These are phyloP conservation scores for Trialeurodes vaporariorum DNA, from an alignment of 1,140 invertebrate genomes.

Conservation along the genomic window DNA sequence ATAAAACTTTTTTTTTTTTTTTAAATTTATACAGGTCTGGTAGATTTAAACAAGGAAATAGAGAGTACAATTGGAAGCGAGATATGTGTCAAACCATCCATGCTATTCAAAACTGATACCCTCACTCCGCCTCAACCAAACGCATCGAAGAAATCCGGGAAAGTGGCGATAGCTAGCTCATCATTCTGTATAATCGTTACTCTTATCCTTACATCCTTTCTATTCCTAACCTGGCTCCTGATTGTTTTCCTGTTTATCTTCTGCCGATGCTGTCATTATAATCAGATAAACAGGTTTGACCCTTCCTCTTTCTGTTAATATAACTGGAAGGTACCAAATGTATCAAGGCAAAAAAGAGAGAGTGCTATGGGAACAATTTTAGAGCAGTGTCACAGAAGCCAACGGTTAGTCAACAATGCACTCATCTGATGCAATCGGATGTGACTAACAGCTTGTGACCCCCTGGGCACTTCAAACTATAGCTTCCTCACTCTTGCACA, in stretches of 20 bases:
- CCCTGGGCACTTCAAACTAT: too few relatives aligned
- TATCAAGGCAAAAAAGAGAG: too few relatives aligned
- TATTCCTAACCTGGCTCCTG: background rate
- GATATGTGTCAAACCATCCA: background rate
- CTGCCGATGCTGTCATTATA: background rate
- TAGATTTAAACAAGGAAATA: background rate
- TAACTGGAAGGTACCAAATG: too few relatives aligned
- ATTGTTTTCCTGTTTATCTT: background rate
- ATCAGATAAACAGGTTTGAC: background rate
- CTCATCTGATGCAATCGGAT: too few relatives aligned
- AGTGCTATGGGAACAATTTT: too few relatives aligned
- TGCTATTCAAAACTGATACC: background rate
- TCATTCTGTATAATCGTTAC: background rate
- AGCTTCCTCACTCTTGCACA: too few relatives aligned
- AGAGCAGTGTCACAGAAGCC: too few relatives aligned
- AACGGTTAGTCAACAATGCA: too few relatives aligned
- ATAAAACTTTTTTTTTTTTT: too few relatives aligned
- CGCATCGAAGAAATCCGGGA: background rate
- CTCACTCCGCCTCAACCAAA: background rate
- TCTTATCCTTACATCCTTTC: background rate
- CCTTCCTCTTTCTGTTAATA: too few relatives aligned
- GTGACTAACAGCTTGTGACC: too few relatives aligned
- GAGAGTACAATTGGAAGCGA: background rate
- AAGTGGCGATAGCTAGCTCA: background rate
- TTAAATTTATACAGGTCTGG: background rate